Evolutionary conservation across 1,140 invertebrate genomes (phyloP), one percentile per base, ranked within the genome.

Genomic region (Battus philenor): DNA sequence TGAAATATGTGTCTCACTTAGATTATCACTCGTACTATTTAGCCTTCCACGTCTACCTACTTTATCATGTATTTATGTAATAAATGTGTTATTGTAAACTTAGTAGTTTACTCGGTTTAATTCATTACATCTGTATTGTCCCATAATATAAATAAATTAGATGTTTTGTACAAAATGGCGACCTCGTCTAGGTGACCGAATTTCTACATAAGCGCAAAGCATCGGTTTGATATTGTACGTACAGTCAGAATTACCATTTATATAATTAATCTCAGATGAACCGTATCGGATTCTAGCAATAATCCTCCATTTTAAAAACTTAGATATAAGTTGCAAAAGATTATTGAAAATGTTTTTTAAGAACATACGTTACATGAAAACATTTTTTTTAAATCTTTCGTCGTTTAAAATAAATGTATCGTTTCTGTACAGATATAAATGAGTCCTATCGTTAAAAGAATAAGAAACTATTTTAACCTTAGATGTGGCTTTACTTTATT

Each of bases 181-280:
- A 73, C 80, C 80, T 85, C 80, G 70, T 85, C 80, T 85, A 85
- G 80, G 70, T 68, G 49, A 80, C 80, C 80, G 80, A 85, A 85
- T 85, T 85, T 85, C 73, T 79, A 69, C 68, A 63, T 72, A 68
- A 71, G 63, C 62, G 54, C 68, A 65, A 68, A 50, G 49, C 59
- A 67, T 65, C 53, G 58, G 59, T 41, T 17, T 29, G 26, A 17
- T 41, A 17, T 7, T 26, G 29, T n/a, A 10, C 9, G n/a, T 10
- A 32, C 8, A n/a, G n/a, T n/a, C n/a, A n/a, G n/a, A n/a, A n/a
- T n/a, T n/a, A n/a, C n/a, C n/a, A n/a, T n/a, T n/a, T n/a, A n/a
- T n/a, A n/a, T n/a, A n/a, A n/a, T n/a, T n/a, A n/a, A n/a, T n/a
- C n/a, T n/a, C n/a, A n/a, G n/a, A n/a, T n/a, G n/a, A n/a, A n/a